These are phyloP conservation scores for Bombus ignitus DNA, from an alignment of 1,140 invertebrate genomes.

Conservation along the genomic window DNA sequence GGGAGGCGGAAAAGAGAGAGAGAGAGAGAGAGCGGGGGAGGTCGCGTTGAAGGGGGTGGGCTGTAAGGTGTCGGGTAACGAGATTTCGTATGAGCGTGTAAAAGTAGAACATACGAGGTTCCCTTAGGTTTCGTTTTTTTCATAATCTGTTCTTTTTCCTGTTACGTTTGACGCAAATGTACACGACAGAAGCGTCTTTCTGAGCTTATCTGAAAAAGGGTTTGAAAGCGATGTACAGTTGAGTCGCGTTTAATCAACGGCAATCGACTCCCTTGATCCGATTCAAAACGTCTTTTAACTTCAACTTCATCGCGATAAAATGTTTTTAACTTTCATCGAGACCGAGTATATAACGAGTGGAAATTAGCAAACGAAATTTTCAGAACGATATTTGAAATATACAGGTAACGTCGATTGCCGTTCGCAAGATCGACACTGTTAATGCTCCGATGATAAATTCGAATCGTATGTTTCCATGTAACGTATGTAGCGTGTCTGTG, in stretches of 20 bases:
- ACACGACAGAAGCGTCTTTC: slow-evolving; percentile 58
- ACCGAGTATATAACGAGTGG: not conserved
- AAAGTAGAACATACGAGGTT: slow-evolving; percentile 55
- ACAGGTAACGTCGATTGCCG: slow-evolving; percentile 36
- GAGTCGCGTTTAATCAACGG: slow-evolving; percentile 53
- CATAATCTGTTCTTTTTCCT: slow-evolving; percentile 32
- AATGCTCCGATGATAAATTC: slow-evolving; percentile 25
- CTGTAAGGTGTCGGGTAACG: slow-evolving; percentile 38
- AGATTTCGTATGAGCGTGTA: slow-evolving; percentile 68
- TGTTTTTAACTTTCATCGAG: not conserved
- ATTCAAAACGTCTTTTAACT: not conserved
- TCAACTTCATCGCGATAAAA: not conserved
- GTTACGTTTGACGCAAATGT: slow-evolving; percentile 55
- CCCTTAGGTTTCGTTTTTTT: slow-evolving; percentile 17
- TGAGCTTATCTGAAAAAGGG: slow-evolving; percentile 62
- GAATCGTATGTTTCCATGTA: slow-evolving; percentile 37
- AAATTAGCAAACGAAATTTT: not conserved
- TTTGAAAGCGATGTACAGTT: slow-evolving; percentile 63
- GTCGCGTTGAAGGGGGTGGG: slow-evolving; percentile 26
- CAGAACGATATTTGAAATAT: not conserved
- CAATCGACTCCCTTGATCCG: slow-evolving; percentile 46
- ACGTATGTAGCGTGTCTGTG: slow-evolving; percentile 34
- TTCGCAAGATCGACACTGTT: slow-evolving; percentile 49
- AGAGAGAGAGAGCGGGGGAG: not conserved
- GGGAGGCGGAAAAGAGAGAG: slow-evolving; percentile 39